Conservation (phyloP, 2,888 invertebrate genomes). For the Pachymerium ferrugineum region DNA sequence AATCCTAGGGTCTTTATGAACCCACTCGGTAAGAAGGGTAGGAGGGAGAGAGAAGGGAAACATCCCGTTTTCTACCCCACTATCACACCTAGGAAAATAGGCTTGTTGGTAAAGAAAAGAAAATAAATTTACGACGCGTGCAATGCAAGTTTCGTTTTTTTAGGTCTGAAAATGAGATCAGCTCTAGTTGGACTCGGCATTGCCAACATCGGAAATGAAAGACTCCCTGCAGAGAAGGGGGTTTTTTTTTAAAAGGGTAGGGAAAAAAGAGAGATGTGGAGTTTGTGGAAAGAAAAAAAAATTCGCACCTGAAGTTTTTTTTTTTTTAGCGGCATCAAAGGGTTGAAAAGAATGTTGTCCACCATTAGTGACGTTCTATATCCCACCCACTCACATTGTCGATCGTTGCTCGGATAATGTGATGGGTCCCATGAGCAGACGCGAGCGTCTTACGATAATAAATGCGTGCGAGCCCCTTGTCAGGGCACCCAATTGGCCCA, state of each 20-base stretch:
- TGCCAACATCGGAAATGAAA: background rate
- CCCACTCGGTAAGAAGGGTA: conserved; percentile 4
- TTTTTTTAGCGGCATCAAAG: background rate
- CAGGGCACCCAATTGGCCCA: conserved; percentile 13
- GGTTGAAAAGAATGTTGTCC: background rate
- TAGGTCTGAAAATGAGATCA: conserved; percentile 4
- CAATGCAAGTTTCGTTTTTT: background rate
- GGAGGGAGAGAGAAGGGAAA: too few relatives aligned
- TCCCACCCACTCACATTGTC: too few relatives aligned
- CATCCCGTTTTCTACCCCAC: background rate
- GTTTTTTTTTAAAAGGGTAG: background rate
- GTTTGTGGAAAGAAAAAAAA: background rate
- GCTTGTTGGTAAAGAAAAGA: conserved; percentile 13
- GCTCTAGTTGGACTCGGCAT: background rate
- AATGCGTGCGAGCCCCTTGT: conserved; percentile 9
- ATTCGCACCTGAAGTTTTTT: background rate
- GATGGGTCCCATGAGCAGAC: conserved; percentile 7
- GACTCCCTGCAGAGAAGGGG: background rate
- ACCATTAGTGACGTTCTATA: conserved; percentile 4
- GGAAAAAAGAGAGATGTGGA: background rate
- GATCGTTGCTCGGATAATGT: background rate
- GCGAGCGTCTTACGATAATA: conserved; percentile 9
- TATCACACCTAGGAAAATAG: background rate
- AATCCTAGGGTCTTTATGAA: conserved; percentile 13
- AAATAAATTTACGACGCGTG: background rate